Base-by-base conservation (phyloP, 2,113 vertebrate species). In the Myrmecophaga tridactyla region DNA sequence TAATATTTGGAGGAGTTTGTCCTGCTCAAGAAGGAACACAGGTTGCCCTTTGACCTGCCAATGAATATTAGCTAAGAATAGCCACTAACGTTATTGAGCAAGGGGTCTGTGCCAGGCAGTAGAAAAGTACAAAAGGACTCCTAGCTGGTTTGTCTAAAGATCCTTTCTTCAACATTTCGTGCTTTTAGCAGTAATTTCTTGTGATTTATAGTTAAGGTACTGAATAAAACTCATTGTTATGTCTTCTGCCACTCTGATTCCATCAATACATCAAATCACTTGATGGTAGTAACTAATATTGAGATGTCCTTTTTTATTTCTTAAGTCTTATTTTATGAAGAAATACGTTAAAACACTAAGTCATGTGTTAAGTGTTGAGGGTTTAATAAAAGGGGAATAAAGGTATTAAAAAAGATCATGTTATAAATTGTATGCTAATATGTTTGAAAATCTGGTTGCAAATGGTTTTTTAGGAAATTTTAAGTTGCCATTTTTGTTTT, bases 101-200 rank as follows among this genome's bases (percentile, higher is more conserved):
- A 56, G 31, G 56, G 58, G 48, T 84, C 73, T 36, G 48, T 31
- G 41, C 82, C 77, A 83, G 39, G n/a, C 39, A 21, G 53, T 20
- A 31, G 39, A 81, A n/a, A 91, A 76, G 60, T 72, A 46, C 51
- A 34, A 80, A 89, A 70, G 25, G 51, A 81, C 72, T 87, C 58
- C 62, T 67, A 80, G 56, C 75, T 93, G 69, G 41, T 18, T 92
- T 84, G 29, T 91, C 62, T 86, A 53, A 82, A 72, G 65, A 82
- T 29, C 41, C 51, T 36, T 84, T 81, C 53, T 56, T 89, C 46
- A 82, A 70, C 23, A 39, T 90, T 90, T 94, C 77, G 82, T 73
- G 62, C 53, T 73, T 77, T 95, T 76, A 90, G 72, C 78, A 96
- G 75, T 94, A 80, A 87, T 86, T 91, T 89, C 36, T 94, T 75